Evolutionary conservation across 2,888 invertebrate genomes (phyloP), one percentile per base, ranked within the genome.

Genomic region (Nemotelus nigrinus): DNA sequence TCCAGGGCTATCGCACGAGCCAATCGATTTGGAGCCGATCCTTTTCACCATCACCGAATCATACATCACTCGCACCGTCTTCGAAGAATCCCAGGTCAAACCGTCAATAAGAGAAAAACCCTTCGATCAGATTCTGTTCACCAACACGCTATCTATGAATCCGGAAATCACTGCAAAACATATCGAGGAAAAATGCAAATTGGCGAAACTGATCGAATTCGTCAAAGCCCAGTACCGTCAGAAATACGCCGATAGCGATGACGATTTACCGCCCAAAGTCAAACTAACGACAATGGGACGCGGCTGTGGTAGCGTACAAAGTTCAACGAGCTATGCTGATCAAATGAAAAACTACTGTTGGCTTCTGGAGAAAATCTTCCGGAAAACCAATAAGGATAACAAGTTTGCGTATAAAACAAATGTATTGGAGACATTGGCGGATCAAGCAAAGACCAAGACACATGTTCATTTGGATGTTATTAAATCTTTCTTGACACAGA

Each of bases 281-380:
- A 43, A 39, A 43, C 4, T 63, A 43, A 41, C 5, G 43, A 43
- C 8, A 5, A n/a, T 43, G 2, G 39, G 3, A 1, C 63, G 43
- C 7, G 63, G n/a, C 5, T 8, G 3, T 63, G 7, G 7, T 3
- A 41, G 7, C 43, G 63, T 43, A 43, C 39, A 43, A 41, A 63
- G 43, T 25, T 65, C 41, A 39, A 45, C 48, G 3, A 65, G 25
- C 43, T 47, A 65, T 65, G 10, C 65, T 3, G 7, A n/a, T n/a
- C 63, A 65, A 65, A 47, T 65, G 65, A 65, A 65, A n/a, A 65
- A 41, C 47, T 3, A 10, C n/a, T 45, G 45, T 25, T 8, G 10
- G 3, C 3, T 5, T 45, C 5, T 65, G 45, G 48, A 65, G 45
- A 8, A 44, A 3, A 4, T 45, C 39, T 65, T 65, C 25, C 44